A percentile compares a stretch with the other conserved stretches of the same genome.
Evolutionary conservation across 2,888 invertebrate genomes (phyloP).

Genomic region (Dynastes tityus): DNA sequence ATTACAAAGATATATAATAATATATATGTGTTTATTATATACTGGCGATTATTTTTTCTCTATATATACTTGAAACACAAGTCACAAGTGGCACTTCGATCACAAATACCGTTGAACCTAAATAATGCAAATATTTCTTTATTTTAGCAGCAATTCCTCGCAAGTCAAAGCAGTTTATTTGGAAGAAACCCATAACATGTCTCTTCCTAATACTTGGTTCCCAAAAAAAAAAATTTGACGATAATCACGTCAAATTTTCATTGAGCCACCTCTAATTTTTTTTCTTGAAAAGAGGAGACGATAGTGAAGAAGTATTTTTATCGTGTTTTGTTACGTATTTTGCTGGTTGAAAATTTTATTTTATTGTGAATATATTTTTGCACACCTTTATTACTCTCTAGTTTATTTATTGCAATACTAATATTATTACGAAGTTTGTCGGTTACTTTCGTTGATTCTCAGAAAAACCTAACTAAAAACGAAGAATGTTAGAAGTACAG

Average conservation of each 20-base stretch:
- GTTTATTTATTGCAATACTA: not conserved
- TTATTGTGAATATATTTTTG: not conserved
- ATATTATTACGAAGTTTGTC: not conserved
- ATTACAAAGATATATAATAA: slow-evolving; percentile 62
- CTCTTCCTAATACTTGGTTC: not conserved
- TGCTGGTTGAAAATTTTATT: not conserved
- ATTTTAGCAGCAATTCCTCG: slow-evolving; percentile 56
- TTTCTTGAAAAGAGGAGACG: too few relatives aligned
- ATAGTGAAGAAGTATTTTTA: too few relatives aligned
- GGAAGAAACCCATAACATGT: not conserved
- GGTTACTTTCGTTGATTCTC: not conserved
- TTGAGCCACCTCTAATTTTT: too few relatives aligned
- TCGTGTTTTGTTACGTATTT: not conserved
- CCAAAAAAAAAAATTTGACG: not conserved
- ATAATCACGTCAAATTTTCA: too few relatives aligned
- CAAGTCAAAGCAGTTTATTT: too few relatives aligned
- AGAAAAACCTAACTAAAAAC: not conserved
- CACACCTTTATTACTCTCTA: not conserved
- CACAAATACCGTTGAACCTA: slow-evolving; percentile 83
- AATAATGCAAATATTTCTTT: slow-evolving; percentile 65
- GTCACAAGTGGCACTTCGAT: slow-evolving; percentile 87
- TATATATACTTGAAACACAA: slow-evolving; percentile 77
- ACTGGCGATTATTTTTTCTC: slow-evolving; percentile 62
- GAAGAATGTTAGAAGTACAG: slow-evolving; percentile 17
- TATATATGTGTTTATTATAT: slow-evolving; percentile 66